Conservation (phyloP, 1,140 invertebrate species). For the Drosophila guanche region DNA sequence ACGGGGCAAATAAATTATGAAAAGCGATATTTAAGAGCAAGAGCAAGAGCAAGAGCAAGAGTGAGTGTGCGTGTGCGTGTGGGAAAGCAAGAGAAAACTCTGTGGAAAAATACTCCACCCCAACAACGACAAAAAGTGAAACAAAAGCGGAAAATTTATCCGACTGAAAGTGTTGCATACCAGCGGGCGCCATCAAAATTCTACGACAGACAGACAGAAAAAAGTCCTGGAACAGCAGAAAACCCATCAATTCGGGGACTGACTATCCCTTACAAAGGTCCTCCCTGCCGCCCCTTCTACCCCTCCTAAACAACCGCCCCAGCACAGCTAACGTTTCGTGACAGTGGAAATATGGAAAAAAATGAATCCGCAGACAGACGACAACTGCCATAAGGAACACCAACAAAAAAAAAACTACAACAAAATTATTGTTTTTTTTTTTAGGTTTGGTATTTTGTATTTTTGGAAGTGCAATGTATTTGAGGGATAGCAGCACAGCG, state of each 20-base stretch:
- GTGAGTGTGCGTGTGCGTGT: not conserved
- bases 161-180: conserved; percentile 39
- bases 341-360: conserved; percentile 37
- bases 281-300: no score
- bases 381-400: conserved; percentile 34
- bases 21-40: conserved; percentile 37
- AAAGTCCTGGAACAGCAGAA: conserved; percentile 13
- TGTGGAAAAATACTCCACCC: conserved; percentile 16
- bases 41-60: conserved; percentile 27
- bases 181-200: conserved; percentile 40
- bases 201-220: conserved; percentile 19
- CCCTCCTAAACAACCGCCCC: conserved; percentile 9
- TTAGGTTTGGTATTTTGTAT: not conserved
- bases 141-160: no score
- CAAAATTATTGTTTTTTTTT: conserved; percentile 20
- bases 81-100: not conserved
- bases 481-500: conserved; percentile 19
- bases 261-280: no score
- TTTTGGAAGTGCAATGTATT: conserved; percentile 39
- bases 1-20: conserved; percentile 67
- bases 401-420: conserved; percentile 10
- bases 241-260: no score
- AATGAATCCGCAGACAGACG: conserved; percentile 28
- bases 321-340: no score
- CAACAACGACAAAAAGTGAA: not conserved